Conservation (phyloP, 2,797 vertebrate genomes). For the Trachurus trachurus region DNA sequence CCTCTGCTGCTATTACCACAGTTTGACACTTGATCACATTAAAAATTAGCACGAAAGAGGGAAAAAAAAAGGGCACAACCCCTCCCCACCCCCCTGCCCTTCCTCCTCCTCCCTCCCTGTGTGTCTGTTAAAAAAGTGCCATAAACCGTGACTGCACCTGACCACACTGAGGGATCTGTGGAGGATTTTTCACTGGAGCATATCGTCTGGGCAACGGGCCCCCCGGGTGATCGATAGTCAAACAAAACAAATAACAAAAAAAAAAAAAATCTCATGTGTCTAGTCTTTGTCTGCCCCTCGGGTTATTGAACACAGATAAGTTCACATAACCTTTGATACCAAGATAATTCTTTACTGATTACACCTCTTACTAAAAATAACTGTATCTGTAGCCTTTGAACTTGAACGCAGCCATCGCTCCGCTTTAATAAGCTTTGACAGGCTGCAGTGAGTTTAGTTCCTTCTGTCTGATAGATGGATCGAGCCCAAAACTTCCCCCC, state of each 20-base stretch:
- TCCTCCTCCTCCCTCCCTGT: not conserved
- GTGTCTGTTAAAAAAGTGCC: constrained; percentile 2
- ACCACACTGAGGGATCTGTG: constrained; percentile 21
- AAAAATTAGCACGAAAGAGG: constrained; percentile 37
- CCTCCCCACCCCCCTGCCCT: not conserved
- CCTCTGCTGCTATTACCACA: constrained; percentile 60
- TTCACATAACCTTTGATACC: constrained; percentile 67
- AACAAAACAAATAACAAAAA: constrained; percentile 10
- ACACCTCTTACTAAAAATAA: constrained; percentile 55
- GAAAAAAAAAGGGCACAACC: constrained; percentile 24
- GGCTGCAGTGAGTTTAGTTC: constrained; percentile 21
- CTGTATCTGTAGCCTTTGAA: constrained; percentile 41
- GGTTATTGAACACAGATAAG: constrained; percentile 47
- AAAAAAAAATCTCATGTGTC: constrained; percentile 16
- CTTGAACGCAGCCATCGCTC: constrained; percentile 31
- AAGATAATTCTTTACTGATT: constrained; percentile 39
- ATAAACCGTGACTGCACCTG: constrained; percentile 29
- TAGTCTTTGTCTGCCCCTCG: not conserved
- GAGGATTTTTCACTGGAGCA: constrained; percentile 15
- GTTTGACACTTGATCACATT: constrained; percentile 58
- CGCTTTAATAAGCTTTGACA: constrained; percentile 47
- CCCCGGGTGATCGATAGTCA: not conserved
- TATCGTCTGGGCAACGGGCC: constrained; percentile 4
- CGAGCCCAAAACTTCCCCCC: constrained; percentile 10
- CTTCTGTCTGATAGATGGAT: constrained; percentile 16